Base-by-base conservation (phyloP, 2,113 vertebrate species). In the Alexandromys fortis region DNA sequence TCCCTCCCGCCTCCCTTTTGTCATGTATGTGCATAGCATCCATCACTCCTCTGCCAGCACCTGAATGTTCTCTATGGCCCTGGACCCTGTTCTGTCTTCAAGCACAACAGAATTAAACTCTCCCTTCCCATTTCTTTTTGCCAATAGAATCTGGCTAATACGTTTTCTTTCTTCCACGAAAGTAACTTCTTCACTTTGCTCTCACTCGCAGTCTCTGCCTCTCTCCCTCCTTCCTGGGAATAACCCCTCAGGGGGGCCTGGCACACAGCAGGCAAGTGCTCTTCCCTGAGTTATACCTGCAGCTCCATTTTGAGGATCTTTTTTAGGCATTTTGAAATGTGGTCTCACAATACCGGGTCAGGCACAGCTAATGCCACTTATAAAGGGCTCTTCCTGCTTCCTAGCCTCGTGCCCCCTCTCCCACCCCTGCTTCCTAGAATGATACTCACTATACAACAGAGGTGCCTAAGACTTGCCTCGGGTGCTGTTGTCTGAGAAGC, bases 11-110 rank as follows among this genome's bases (percentile, higher is more conserved):
- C 55, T 22, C 91, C 42, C 49, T 33, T 77, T 33, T 13, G 3
- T 67, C 76, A 28, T 35, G 11, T n/a, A 1, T 0, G 5, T 73
- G 45, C 35, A 1, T 1, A 1, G 11, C 4, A 10, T 70, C 5
- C 21, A 5, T 30, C 63, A 49, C 28, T 70, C 12, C 13, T 16
- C 35, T 28, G 58, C 8, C 70, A n/a, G 22, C 24, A 9, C 38
- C 77, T 28, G 30, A 35, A 26, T 4, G 0, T 35, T 89, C 78
- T 52, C 72, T 94, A 30, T 72, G 90, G 47, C 11, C 17, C 86
- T 14, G 24, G 55, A 90, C 16, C 55, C 83, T 28, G 30, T 22
- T 61, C 72, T 35, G 28, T 73, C 55, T 76, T 12, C 13, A 38
- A 45, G 72, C 38, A 65, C 30, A 35, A 8, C 42, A 90, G 55